phyloP scores from a whole-genome alignment of 2,888 invertebrate genomes.

The Scrobipalpa atriplicella region DNA sequence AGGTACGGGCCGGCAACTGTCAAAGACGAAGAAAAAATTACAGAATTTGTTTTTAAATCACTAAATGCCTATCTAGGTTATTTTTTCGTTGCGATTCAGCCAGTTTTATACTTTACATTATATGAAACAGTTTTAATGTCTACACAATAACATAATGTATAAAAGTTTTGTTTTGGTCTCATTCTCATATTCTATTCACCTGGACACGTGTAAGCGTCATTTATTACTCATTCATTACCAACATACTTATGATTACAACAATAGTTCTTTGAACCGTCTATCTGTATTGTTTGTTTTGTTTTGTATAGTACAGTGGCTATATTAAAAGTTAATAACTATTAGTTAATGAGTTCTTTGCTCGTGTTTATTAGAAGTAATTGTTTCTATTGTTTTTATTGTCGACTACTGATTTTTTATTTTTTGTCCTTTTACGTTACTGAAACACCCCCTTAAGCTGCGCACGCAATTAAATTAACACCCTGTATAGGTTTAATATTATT shows the following conservation, averaged over 20 bases:
- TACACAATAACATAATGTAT: neutral
- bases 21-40: neutral
- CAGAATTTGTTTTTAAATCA: too few relatives aligned
- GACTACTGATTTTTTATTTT: too few relatives aligned
- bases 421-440: too few relatives aligned
- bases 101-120: too few relatives aligned
- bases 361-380: neutral
- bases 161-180: neutral
- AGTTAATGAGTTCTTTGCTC: slow-evolving; percentile 8
- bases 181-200: neutral
- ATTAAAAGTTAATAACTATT: slow-evolving; percentile 4
- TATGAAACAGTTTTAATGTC: neutral
- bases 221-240: neutral
- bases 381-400: too few relatives aligned
- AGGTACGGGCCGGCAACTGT: slow-evolving; percentile 1
- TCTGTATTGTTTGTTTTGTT: neutral
- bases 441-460: too few relatives aligned
- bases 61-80: too few relatives aligned
- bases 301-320: neutral
- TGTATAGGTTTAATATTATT: too few relatives aligned
- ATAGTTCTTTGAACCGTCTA: neutral
- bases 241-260: neutral
- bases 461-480: too few relatives aligned
- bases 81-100: too few relatives aligned
- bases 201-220: neutral